Percentiles rank a stretch among this genome's conserved stretches.
phyloP scores from a whole-genome alignment of 2,113 vertebrate genomes.

The Craseonycteris thonglongyai region DNA sequence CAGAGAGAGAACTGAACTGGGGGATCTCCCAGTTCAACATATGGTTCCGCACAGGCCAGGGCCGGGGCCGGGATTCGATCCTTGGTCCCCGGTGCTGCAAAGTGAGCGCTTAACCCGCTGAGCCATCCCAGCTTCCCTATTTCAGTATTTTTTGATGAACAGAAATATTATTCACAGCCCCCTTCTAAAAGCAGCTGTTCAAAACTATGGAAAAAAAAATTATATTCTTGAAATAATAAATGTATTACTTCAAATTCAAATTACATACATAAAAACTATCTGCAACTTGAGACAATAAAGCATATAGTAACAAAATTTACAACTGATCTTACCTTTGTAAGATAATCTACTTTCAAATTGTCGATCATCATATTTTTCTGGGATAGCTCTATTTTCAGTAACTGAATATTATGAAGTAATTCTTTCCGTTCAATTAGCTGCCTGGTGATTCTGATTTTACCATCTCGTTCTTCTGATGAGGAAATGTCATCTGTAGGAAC shows the following conservation, averaged over 20 bases:
- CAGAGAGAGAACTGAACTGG: too few relatives aligned
- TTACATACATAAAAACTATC: not conserved
- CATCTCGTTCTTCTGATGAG: conserved; percentile 92
- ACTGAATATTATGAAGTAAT: conserved; percentile 90
- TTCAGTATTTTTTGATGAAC: not conserved
- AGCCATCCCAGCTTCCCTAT: too few relatives aligned
- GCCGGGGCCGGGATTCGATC: too few relatives aligned
- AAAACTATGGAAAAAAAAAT: not conserved
- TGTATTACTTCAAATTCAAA: not conserved
- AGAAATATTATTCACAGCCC: not conserved
- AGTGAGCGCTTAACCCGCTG: too few relatives aligned
- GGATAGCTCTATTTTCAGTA: conserved; percentile 94
- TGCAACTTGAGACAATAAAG: not conserved
- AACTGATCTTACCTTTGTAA: conserved; percentile 87
- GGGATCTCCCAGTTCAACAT: too few relatives aligned
- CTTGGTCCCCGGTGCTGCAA: too few relatives aligned
- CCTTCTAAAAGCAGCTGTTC: not conserved
- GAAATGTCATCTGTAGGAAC: conserved; percentile 93
- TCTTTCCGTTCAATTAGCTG: conserved; percentile 94
- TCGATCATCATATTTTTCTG: conserved; percentile 95
- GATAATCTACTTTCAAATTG: conserved; percentile 93
- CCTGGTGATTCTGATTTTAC: conserved; percentile 87
- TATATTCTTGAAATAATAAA: not conserved
- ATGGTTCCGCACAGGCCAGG: too few relatives aligned
- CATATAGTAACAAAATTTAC: not conserved